Conservation (phyloP, 2,113 vertebrate species). For the Platanista minor region DNA sequence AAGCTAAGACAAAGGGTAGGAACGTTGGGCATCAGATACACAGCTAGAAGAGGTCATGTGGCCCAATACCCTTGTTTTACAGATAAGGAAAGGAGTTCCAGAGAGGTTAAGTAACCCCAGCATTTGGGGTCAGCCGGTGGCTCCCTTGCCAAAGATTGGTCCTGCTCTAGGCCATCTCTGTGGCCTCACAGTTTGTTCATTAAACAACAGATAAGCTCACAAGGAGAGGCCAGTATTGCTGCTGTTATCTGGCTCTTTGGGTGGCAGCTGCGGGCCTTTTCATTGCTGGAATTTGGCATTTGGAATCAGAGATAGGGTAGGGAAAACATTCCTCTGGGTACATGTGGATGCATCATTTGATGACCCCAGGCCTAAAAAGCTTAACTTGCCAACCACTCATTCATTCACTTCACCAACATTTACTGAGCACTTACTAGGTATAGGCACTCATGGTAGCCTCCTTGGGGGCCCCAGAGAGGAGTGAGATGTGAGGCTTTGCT, state of each 20-base stretch:
- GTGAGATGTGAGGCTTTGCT: not conserved
- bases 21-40: not conserved
- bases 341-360: not conserved
- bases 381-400: not conserved
- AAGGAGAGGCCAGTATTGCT: not conserved
- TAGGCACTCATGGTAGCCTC: not conserved
- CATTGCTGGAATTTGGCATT: not conserved
- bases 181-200: slow-evolving; percentile 50
- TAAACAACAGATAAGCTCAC: slow-evolving; percentile 66
- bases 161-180: slow-evolving; percentile 43
- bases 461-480: not conserved
- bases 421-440: not conserved
- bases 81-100: slow-evolving; percentile 36
- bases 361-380: not conserved
- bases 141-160: slow-evolving; percentile 1
- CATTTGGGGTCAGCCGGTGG: not conserved
- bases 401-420: not conserved
- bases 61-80: not conserved
- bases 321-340: not conserved
- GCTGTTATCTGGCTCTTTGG: slow-evolving; percentile 68
- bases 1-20: not conserved
- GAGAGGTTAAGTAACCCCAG: slow-evolving; percentile 7
- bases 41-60: not conserved
- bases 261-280: slow-evolving; percentile 4
- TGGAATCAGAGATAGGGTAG: slow-evolving; percentile 30